Evolutionary conservation across 2,888 invertebrate species (phyloP), one percentile per base, ranked within the genome.

Genomic region (Eucera pruinosa): DNA sequence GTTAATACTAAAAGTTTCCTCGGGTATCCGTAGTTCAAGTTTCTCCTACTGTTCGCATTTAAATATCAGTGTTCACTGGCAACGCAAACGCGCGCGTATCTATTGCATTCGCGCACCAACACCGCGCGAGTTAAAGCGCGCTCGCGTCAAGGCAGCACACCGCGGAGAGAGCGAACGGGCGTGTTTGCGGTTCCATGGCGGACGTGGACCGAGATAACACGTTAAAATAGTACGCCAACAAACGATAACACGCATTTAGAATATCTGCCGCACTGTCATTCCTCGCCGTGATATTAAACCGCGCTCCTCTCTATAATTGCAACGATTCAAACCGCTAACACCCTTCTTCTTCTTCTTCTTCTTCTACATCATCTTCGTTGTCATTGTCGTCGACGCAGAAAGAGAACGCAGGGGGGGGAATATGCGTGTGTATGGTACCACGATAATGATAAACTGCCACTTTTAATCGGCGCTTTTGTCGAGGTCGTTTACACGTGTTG

Each of bases 181-280:
- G 76, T 88, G 86, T 87, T 86, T 83, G 88, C 85, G 73, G 81
- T 83, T 82, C 74, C 82, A 86, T 87, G 85, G 87, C 90, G 89
- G 89, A 89, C 88, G 89, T 86, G 82, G 82, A 87, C 69, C 82
- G 87, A 86, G 90, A 90, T 90, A 90, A 89, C 87, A 77, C 82
- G 83, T 89, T 88, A 90, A 90, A 90, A 91, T 90, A 88, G 89
- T 89, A 87, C 84, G 82, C 78, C 83, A 83, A 76, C 66, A 27
- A 57, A 77, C 83, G 90, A 90, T 90, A 90, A 90, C 86, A 80
- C 83, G 85, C 83, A 87, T 89, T 90, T 89, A 86, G 88, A 88
- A 88, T 88, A 89, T 88, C 86, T 82, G 78, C 83, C 72, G 75
- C 71, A 72, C 78, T 60, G 77, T 80, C 78, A 77, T 81, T 81